These are phyloP conservation scores for Hyles vespertilio DNA, from an alignment of 1,140 invertebrate genomes.

Conservation along the genomic window DNA sequence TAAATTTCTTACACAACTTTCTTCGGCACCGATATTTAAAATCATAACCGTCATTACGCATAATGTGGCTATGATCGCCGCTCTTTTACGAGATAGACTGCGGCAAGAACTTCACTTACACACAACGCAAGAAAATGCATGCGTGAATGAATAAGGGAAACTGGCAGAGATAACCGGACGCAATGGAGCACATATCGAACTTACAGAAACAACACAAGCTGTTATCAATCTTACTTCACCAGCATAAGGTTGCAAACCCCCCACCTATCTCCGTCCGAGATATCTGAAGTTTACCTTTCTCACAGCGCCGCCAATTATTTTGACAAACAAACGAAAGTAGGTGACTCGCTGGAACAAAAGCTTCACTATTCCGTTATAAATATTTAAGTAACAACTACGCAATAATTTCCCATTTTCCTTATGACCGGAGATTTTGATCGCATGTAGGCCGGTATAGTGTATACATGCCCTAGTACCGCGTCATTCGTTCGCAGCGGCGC, in stretches of 20 bases:
- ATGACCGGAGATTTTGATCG: slow-evolving; percentile 10
- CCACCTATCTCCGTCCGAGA: background rate
- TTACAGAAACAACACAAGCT: slow-evolving; percentile 4
- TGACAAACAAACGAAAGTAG: slow-evolving; percentile 60
- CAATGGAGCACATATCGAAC: slow-evolving; percentile 6
- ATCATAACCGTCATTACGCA: too few species aligned
- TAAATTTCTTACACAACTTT: too few species aligned
- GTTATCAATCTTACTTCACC: slow-evolving; percentile 11
- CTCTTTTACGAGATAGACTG: too few species aligned
- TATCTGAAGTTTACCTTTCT: slow-evolving; percentile 52
- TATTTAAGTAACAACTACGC: slow-evolving; percentile 11
- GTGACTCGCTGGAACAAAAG: slow-evolving; percentile 32
- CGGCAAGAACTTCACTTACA: background rate
- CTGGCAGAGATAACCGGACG: slow-evolving; percentile 21
- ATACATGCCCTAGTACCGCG: slow-evolving; percentile 18
- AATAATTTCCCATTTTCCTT: slow-evolving; percentile 20
- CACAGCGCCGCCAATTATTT: slow-evolving; percentile 51
- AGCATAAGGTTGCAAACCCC: background rate
- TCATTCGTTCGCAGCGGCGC: slow-evolving; percentile 35
- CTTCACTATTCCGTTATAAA: slow-evolving; percentile 14
- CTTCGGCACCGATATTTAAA: too few species aligned
- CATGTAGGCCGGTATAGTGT: slow-evolving; percentile 7
- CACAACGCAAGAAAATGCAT: slow-evolving; percentile 16
- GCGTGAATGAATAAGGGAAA: slow-evolving; percentile 34
- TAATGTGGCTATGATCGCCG: too few species aligned